Evolutionary conservation across 2,113 vertebrate species (phyloP), one percentile per base, ranked within the genome.

Genomic region (Rousettus leschenaultii): DNA sequence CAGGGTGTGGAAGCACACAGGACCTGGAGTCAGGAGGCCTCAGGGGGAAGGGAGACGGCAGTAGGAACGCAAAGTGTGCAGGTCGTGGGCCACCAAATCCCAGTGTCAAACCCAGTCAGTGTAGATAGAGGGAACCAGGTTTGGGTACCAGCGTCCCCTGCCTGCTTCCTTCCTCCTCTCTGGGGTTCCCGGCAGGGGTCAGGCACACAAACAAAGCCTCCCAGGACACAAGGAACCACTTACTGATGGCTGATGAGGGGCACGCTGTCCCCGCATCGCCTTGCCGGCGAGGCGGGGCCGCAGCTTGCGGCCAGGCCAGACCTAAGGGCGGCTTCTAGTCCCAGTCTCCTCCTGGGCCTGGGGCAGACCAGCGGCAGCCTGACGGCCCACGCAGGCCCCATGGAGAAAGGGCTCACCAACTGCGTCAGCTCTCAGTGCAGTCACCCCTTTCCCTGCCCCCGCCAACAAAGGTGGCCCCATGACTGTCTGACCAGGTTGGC

Each of bases 401-500:
- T 35, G 28, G 74, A 48, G 75, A 89, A 89, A 70, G n/a, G 51
- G n/a, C 45, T 82, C 22, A 63, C 48, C 43, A 24, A 3, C n/a
- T n/a, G 12, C 8, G 24, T 53, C 35, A n/a, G 4, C 82, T 68
- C 61, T 38, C 26, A 33, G 0, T 15, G 38, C 21, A 68, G 19
- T 21, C 19, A 6, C n/a, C n/a, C n/a, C n/a, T n/a, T n/a, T n/a
- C n/a, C n/a, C n/a, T n/a, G n/a, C n/a, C n/a, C n/a, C n/a, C n/a
- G n/a, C n/a, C n/a, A n/a, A n/a, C n/a, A n/a, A 70, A 11, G 0
- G 0, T 15, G 74, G 57, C 83, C 48, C 55, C 0, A 0, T 59
- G 66, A 10, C 6, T 30, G 6, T 35, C 63, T 83, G 35, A 61
- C 22, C 40, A 48, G 19, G 43, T 63, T 2, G 3, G 15, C 43